Base-by-base conservation (phyloP, 35 echinoderm and acorn worm species). In the Diadema setosum region DNA sequence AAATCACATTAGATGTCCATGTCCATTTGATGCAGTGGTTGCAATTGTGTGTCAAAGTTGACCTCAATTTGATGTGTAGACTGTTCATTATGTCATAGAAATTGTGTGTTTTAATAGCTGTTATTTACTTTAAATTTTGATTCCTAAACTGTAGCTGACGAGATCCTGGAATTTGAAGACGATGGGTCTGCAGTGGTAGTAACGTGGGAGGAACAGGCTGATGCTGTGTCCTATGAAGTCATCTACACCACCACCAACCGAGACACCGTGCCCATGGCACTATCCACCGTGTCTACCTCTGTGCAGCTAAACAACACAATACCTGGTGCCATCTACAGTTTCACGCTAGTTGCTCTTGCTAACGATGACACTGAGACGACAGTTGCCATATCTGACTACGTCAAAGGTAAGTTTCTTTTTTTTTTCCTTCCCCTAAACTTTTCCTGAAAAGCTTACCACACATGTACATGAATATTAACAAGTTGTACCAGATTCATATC, bases 191-290 rank as follows among this genome's bases (percentile, higher is more conserved):
- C n/a, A n/a, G n/a, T n/a, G n/a, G n/a, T n/a, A 4, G 11, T 78
- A 3, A 41, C 73, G 11, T 78, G 73, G 73, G 36, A 0, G 9
- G 40, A 0, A 3, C 73, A 78, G 44, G 35, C 1, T n/a, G 39
- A 17, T 36, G 73, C 73, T 0, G 40, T 16, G 5, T 78, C 73
- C 33, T 78, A 78, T 20, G 5, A 21, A 23, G 35, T 78, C 37
- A 25, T 78, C 40, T 78, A 78, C 73, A 78, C 73, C 14, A 78
- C 73, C 15, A 78, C 73, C 33, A 78, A 78, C 36, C 29, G 73
- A 42, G 34, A 78, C 24, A 78, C 73, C 39, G 24, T 35, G 27
- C 24, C 27, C 40, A 42, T 78, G 11, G 40, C 35, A 12, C 14
- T 6, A 24, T 9, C 3, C 24, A 5, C 34, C 1, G 7, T 41